A percentile compares a stretch with the other conserved stretches of the same genome.
These are phyloP conservation scores for Phalera bucephala DNA, from an alignment of 2,888 invertebrate species.

Conservation along the genomic window DNA sequence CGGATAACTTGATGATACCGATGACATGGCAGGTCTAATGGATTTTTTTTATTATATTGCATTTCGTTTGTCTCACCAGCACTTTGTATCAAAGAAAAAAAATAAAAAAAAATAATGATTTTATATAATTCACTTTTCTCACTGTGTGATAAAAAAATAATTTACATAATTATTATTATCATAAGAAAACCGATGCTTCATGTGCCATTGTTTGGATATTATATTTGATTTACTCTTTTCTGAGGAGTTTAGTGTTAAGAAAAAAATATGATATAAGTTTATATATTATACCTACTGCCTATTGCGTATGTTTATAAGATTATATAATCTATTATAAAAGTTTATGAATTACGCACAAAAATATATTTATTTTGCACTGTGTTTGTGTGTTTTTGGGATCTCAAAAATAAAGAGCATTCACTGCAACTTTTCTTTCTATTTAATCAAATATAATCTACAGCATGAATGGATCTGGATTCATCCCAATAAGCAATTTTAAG, in stretches of 20 bases:
- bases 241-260: conserved; percentile 40
- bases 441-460: too few relatives aligned
- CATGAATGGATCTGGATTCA: too few relatives aligned
- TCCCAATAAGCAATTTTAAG: too few relatives aligned
- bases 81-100: conserved; percentile 53
- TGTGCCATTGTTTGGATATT: conserved; percentile 70
- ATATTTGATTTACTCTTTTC: conserved; percentile 30
- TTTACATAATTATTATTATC: conserved; percentile 21
- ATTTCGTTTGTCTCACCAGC: conserved; percentile 51
- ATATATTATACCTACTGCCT: conserved; percentile 32
- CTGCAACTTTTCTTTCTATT: too few relatives aligned
- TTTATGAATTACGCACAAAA: conserved; percentile 30
- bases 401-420: conserved; percentile 79
- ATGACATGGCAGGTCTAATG: conserved; percentile 68
- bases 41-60: conserved; percentile 41
- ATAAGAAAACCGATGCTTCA: conserved; percentile 68
- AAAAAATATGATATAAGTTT: conserved; percentile 24
- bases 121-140: conserved; percentile 45
- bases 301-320: conserved; percentile 33
- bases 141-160: conserved; percentile 42
- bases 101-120: conserved; percentile 46
- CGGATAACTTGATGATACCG: conserved; percentile 34
- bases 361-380: conserved; percentile 57
- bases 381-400: conserved; percentile 83
- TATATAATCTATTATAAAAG: conserved; percentile 34